Percentiles rank a stretch among this genome's conserved stretches.
These are phyloP conservation scores for Echeneis naucrates DNA, from an alignment of 2,797 vertebrate species.

Conservation along the genomic window DNA sequence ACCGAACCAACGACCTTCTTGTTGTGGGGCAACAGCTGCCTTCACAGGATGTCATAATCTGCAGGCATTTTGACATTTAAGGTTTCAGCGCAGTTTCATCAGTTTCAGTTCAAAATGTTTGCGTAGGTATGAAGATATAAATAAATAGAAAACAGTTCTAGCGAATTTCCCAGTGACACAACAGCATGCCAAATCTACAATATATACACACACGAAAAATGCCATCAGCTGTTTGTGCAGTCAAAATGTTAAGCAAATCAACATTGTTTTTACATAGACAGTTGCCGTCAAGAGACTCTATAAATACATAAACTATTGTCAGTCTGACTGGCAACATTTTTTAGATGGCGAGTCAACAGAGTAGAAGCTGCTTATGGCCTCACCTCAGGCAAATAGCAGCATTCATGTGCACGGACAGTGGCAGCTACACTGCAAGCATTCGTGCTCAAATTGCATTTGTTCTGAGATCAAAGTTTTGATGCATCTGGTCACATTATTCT, in stretches of 20 bases:
- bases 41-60: neutral
- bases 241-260: neutral
- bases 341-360: constrained; percentile 26
- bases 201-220: neutral
- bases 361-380: constrained; percentile 53
- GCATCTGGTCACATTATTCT: too few species aligned
- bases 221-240: neutral
- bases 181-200: neutral
- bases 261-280: neutral
- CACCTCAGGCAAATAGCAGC: constrained; percentile 49
- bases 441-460: too few species aligned
- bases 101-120: neutral
- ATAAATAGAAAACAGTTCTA: too few species aligned
- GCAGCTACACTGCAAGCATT: constrained; percentile 45
- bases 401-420: constrained; percentile 37
- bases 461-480: too few species aligned
- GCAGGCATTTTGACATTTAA: neutral
- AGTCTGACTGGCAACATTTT: constrained; percentile 22
- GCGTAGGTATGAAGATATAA: neutral
- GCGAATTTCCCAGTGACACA: neutral
- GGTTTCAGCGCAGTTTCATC: neutral
- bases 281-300: neutral
- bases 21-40: too few species aligned
- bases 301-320: neutral
- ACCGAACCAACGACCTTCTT: too few species aligned